Evolutionary conservation across 2,113 vertebrate species (phyloP), one percentile per base, ranked within the genome.

Genomic region (Ammodytes marinus): DNA sequence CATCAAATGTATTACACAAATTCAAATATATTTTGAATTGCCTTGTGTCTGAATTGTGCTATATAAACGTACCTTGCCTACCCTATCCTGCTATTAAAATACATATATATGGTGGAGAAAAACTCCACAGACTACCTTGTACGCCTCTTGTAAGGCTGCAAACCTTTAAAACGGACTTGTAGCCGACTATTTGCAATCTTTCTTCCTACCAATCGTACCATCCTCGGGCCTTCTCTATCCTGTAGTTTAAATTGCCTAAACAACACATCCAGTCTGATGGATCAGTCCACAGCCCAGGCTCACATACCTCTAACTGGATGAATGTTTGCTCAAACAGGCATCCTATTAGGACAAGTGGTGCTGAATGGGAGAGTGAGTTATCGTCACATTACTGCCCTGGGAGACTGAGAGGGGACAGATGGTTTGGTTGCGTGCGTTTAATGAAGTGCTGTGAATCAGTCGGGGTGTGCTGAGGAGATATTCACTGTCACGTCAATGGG

Each of bases 321-420:
- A 84, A 89, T 90, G 90, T 88, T 91, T 90, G 88, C 89, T 86
- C 85, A 87, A 87, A 88, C 82, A 87, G 89, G 82, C 80, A 78
- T 84, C 83, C 89, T 79, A 94, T 93, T 90, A 93, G 81, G 84
- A 86, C 85, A 87, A 93, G 89, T 91, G 90, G 83, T 84, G 66
- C 74, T 89, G 83, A 90, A 92, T 85, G 85, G 72, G 75, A 88
- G 86, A 82, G 83, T 92, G 89, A 92, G 88, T 92, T 94, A 91
- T 90, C 35, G 84, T 92, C 89, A 89, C 91, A 90, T 93, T 89
- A 88, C 86, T 82, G 89, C 72, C 86, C 83, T 77, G 82, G 87
- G 89, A 90, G 85, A 89, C 75, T 83, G 84, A 91, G 82, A 81
- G 86, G 86, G 82, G 84, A 89, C 88, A 91, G 91, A 92, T 90